Evolutionary conservation across 2,797 vertebrate genomes (phyloP).

Genomic region (Melopsittacus undulatus): DNA sequence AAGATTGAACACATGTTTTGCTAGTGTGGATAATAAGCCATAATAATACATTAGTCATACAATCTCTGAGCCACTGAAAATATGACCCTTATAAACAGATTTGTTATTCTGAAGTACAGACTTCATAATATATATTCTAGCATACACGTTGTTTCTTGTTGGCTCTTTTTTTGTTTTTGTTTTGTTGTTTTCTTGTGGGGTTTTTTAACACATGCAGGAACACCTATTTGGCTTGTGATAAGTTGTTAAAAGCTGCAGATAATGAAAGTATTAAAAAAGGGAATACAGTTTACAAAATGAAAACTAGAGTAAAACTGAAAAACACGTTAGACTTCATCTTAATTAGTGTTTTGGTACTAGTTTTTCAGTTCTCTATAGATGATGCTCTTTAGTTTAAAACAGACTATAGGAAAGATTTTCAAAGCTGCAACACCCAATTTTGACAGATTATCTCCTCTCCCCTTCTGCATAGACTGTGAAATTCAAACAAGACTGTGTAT

Average conservation of each 20-base stretch:
- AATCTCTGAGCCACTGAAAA: not conserved
- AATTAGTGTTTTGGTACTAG: not conserved
- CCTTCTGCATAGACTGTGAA: not conserved
- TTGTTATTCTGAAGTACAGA: not conserved
- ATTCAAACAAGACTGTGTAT: not conserved
- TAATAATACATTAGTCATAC: not conserved
- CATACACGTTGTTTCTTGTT: not conserved
- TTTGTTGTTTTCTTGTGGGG: not conserved
- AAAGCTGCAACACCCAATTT: not conserved
- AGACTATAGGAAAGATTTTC: not conserved
- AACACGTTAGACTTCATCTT: not conserved
- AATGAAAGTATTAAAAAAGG: not conserved
- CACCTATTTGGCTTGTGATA: not conserved
- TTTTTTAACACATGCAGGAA: not conserved
- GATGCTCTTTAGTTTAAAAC: not conserved
- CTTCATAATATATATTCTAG: not conserved
- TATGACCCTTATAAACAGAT: not conserved
- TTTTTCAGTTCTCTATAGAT: not conserved
- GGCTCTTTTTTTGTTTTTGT: not conserved
- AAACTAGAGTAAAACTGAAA: not conserved
- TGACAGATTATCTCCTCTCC: not conserved
- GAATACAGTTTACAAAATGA: not conserved
- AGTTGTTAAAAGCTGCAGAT: not conserved
- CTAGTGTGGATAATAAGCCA: not conserved
- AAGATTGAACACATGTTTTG: not conserved